Evolutionary conservation across 2,113 vertebrate species (phyloP).

Genomic region (Calypte anna): DNA sequence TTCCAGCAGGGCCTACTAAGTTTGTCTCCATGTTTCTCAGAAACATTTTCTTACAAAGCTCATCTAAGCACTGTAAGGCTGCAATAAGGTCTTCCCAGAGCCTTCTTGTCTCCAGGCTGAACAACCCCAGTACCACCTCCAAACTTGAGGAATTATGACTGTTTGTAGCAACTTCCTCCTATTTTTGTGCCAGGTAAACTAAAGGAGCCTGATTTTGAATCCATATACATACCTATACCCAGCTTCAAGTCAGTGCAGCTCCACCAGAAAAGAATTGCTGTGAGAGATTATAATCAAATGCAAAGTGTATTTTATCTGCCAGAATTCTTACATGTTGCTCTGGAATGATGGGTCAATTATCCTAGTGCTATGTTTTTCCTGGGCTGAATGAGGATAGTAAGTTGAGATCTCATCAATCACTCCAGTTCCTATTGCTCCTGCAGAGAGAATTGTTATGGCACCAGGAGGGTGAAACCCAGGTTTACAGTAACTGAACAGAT

Average conservation of each 20-base stretch:
- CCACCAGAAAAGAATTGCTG: not conserved
- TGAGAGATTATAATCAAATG: not conserved
- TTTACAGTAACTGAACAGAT: slow-evolving; percentile 49
- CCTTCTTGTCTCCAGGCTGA: not conserved
- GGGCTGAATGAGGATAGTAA: not conserved
- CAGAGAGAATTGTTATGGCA: slow-evolving; percentile 45
- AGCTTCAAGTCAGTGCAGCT: not conserved
- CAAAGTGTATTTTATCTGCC: not conserved
- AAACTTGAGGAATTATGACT: not conserved
- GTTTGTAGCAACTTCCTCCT: not conserved
- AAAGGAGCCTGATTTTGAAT: not conserved
- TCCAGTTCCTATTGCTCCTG: slow-evolving; percentile 8
- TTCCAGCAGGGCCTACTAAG: not conserved
- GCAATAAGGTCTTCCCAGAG: no score
- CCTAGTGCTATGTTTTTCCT: not conserved
- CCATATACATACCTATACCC: not conserved
- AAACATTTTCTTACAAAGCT: not conserved
- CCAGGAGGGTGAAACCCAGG: slow-evolving; percentile 15
- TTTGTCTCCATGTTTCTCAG: not conserved
- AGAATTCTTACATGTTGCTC: not conserved
- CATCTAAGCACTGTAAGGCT: not conserved
- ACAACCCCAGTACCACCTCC: not conserved
- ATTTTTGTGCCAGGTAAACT: not conserved
- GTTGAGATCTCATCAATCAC: slow-evolving; percentile 46
- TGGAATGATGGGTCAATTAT: slow-evolving; percentile 43